Conservation (phyloP, 2,113 vertebrate genomes). For the Puma concolor region DNA sequence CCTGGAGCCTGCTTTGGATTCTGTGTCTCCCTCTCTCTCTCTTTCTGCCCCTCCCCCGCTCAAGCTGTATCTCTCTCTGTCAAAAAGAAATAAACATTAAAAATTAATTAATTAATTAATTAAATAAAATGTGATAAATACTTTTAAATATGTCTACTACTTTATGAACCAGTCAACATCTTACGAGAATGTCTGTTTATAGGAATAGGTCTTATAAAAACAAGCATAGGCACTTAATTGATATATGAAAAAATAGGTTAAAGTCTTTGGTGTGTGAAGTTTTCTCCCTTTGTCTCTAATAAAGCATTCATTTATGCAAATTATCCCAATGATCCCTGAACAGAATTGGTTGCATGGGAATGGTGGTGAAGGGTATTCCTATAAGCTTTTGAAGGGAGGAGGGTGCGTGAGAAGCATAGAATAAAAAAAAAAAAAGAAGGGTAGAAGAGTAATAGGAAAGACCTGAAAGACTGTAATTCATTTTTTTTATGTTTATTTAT, state of each 20-base stretch:
- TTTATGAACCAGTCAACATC: background rate
- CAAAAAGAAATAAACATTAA: no score
- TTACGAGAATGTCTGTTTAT: background rate
- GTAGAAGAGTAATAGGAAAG: background rate
- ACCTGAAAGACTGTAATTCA: background rate
- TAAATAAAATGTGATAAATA: background rate
- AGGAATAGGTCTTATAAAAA: background rate
- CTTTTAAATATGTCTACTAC: background rate
- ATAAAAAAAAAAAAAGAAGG: background rate
- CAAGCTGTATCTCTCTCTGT: no score
- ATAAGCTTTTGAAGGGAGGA: background rate
- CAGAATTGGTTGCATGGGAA: background rate
- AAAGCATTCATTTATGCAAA: background rate
- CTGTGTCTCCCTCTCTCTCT: no score
- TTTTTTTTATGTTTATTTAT: background rate
- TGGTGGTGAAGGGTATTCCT: background rate
- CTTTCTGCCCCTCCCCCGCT: no score
- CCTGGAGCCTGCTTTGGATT: no score
- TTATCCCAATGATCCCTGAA: background rate
- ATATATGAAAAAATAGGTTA: background rate
- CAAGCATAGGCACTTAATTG: background rate
- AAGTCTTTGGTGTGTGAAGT: background rate
- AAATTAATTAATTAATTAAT: no score
- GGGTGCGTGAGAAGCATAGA: background rate
- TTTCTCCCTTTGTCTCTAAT: slow-evolving; percentile 22